These are phyloP conservation scores for Taxidea taxus DNA, from an alignment of 2,113 vertebrate species.

Conservation along the genomic window DNA sequence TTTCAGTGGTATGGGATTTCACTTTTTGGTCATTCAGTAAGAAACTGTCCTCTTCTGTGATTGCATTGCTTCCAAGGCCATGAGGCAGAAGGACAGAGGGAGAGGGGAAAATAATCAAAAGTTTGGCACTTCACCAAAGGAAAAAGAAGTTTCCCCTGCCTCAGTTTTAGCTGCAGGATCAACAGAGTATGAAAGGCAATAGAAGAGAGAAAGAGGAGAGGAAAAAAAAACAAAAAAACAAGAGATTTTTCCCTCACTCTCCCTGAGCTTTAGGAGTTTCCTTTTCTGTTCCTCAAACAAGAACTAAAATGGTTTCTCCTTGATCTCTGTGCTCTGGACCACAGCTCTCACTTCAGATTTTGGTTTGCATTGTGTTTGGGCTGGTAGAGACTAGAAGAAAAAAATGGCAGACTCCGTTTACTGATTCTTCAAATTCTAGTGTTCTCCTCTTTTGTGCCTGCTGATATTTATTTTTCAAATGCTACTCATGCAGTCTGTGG, in stretches of 20 bases:
- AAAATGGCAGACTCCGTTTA: neutral
- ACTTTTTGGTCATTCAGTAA: neutral
- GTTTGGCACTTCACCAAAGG: neutral
- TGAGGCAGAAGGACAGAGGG: neutral
- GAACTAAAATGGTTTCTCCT: neutral
- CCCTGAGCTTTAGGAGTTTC: neutral
- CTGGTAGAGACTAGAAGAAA: neutral
- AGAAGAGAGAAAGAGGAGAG: neutral
- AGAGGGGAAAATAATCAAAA: neutral
- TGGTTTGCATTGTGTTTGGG: neutral
- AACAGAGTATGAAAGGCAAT: fast-evolving
- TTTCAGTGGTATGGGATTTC: neutral
- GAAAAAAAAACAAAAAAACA: neutral
- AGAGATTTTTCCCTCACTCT: neutral
- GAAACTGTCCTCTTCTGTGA: neutral
- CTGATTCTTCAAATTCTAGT: neutral
- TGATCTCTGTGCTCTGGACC: neutral
- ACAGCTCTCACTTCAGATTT: neutral
- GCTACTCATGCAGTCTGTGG: neutral
- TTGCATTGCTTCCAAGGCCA: neutral
- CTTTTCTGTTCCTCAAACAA: neutral
- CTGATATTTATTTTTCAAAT: neutral
- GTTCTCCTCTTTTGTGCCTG: neutral
- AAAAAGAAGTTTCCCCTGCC: neutral
- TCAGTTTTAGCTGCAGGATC: neutral